phyloP scores from a whole-genome alignment of 2,888 invertebrate genomes.

The Deroplatys truncata region DNA sequence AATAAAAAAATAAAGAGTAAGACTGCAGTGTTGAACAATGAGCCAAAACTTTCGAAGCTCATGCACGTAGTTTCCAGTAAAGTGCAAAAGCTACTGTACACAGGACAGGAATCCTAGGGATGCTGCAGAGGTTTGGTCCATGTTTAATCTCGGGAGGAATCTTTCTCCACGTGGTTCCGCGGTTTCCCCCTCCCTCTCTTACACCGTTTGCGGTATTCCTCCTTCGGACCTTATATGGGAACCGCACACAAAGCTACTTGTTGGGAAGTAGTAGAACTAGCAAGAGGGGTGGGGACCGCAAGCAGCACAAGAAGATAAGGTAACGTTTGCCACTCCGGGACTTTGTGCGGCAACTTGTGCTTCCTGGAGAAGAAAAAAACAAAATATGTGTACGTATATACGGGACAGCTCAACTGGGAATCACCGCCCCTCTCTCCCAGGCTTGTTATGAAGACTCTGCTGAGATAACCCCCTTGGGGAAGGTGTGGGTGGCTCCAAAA shows the following conservation, averaged over 20 bases:
- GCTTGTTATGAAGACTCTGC: not conserved
- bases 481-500: not conserved
- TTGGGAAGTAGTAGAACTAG: not conserved
- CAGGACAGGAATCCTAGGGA: not conserved
- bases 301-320: not conserved
- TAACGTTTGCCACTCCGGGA: not conserved
- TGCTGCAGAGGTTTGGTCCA: not conserved
- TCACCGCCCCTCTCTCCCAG: not conserved
- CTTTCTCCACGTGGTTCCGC: constrained; percentile 11
- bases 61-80: not conserved
- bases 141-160: not conserved
- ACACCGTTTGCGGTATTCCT: not conserved
- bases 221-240: constrained; percentile 3
- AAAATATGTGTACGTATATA: not conserved
- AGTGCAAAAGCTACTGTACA: not conserved
- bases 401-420: not conserved
- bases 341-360: not conserved
- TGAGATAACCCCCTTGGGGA: not conserved
- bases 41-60: not conserved
- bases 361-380: not conserved
- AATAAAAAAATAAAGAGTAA: too few species aligned
- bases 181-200: not conserved
- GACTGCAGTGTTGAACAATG: too few species aligned
- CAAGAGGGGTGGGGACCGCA: not conserved
- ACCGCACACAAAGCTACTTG: not conserved